Percentiles rank a stretch among this genome's conserved stretches.
phyloP scores from a whole-genome alignment of 1,140 invertebrate species.

The Meloidogyne hapla region DNA sequence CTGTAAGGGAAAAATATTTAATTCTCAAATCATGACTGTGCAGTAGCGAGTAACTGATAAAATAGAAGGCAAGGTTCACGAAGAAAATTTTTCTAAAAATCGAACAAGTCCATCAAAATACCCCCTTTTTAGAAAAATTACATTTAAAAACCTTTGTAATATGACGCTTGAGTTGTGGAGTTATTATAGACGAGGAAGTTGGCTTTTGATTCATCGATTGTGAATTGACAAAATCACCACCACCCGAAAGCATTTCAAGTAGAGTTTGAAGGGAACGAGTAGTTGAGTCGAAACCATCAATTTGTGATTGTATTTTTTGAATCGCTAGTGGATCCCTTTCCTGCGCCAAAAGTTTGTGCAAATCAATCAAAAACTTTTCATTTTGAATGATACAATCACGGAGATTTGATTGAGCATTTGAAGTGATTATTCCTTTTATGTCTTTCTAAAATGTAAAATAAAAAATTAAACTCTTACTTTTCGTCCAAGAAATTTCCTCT shows the following conservation, averaged over 20 bases:
- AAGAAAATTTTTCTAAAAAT: too few species aligned
- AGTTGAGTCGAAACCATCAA: conserved; percentile 7
- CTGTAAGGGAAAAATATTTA: too few species aligned
- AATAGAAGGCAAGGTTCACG: too few species aligned
- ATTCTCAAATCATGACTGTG: too few species aligned
- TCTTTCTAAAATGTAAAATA: conserved; percentile 1
- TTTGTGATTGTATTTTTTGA: neutral
- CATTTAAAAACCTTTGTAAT: conserved; percentile 7
- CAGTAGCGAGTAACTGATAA: too few species aligned
- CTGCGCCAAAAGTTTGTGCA: neutral
- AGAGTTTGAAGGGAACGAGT: neutral
- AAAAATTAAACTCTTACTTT: neutral
- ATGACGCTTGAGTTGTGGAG: conserved; percentile 21
- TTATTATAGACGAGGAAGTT: neutral
- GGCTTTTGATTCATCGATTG: neutral
- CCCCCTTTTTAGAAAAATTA: neutral
- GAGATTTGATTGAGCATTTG: neutral
- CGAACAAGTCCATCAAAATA: too few species aligned
- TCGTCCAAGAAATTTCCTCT: too few species aligned
- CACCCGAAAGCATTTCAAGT: neutral
- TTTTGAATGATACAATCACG: neutral
- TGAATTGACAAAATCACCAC: neutral
- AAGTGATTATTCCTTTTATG: neutral
- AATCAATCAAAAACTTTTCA: neutral
- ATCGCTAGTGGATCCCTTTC: neutral